Base-by-base conservation (phyloP, 2,888 invertebrate species). In the Endotricha flammealis region DNA sequence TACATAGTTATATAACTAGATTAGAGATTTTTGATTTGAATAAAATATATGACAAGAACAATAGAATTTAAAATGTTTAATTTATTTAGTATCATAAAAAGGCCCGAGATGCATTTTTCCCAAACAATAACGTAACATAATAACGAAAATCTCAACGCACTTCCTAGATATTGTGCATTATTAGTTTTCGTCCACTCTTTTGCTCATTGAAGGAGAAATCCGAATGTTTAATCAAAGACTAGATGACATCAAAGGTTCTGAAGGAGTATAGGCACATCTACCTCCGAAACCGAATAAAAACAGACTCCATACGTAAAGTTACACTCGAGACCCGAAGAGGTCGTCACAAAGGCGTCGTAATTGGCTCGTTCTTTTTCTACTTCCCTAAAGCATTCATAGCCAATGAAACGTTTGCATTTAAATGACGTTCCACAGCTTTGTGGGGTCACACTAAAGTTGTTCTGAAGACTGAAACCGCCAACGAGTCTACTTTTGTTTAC, bases 321-420 rank as follows among this genome's bases (percentile, higher is more conserved):
- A 81, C 79, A 72, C 83, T 81, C 64, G 70, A 79, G 74, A 69
- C 73, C 80, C 73, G 74, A 80, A 81, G 82, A 83, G 82, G 74
- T 74, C 73, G 66, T 68, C 75, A 85, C 85, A 86, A 86, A 83
- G 76, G 85, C 80, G 71, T 69, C 75, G 81, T 86, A 86, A 86
- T 85, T 86, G 86, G 85, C 85, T 73, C 81, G 82, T 81, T 81
- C 85, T 86, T 85, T 83, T 83, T 80, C 78, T 79, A 80, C 81
- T 83, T 80, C 79, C 80, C 82, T 76, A 77, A 79, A 85, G 82
- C 83, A 85, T 86, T 86, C 82, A 82, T 75, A 83, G 71, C 83
- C 85, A 85, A 86, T 86, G 86, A 86, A 82, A 85, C 86, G 86
- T 86, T 85, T 83, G 86, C 86, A 85, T 85, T 86, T 86, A 86